These are phyloP conservation scores for Recurvirostra avosetta DNA, from an alignment of 2,113 vertebrate species.

Conservation along the genomic window DNA sequence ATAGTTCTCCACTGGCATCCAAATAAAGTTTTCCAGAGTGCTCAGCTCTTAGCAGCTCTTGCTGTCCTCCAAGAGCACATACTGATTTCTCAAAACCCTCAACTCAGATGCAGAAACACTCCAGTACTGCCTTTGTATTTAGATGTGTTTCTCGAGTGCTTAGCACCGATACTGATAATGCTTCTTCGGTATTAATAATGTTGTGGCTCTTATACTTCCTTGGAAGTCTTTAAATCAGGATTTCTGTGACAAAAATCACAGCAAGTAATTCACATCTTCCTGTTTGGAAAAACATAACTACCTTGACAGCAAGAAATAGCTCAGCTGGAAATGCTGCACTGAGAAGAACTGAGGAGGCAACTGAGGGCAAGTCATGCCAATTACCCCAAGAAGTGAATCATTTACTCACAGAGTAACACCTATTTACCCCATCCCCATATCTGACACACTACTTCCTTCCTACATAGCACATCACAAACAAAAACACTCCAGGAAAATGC, in stretches of 20 bases:
- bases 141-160: background rate
- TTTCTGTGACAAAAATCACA: background rate
- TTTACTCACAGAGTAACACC: background rate
- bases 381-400: background rate
- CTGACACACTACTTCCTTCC: background rate
- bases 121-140: background rate
- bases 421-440: background rate
- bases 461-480: background rate
- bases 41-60: constrained; percentile 13
- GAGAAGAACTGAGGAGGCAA: background rate
- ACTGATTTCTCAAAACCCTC: background rate
- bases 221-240: background rate
- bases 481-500: background rate
- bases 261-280: background rate
- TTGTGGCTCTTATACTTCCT: background rate
- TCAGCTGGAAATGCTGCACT: background rate
- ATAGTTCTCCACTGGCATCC: constrained; percentile 33
- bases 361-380: background rate
- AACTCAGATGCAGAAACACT: background rate
- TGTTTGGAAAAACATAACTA: background rate
- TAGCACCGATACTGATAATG: background rate
- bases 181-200: background rate
- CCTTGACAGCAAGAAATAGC: background rate
- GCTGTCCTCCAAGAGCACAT: background rate
- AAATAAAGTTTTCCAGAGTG: constrained; percentile 43